Percentiles rank a stretch among this genome's conserved stretches.
Evolutionary conservation across 1,140 invertebrate genomes (phyloP).

Genomic region (Dendrolimus punctatus): DNA sequence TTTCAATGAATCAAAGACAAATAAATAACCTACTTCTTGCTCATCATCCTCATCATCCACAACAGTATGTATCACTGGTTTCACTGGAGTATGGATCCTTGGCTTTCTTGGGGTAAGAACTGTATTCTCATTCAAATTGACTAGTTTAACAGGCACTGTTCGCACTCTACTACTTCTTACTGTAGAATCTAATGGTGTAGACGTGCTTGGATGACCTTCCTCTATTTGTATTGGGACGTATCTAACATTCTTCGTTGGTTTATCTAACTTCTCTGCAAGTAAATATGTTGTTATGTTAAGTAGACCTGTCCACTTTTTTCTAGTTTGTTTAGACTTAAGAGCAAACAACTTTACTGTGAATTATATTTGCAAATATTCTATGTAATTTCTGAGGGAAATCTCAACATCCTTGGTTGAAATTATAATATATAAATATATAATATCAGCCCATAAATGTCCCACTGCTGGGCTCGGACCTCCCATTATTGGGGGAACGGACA

Average conservation of each 20-base stretch:
- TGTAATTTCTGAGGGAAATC: too few species aligned
- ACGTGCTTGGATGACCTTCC: slow-evolving; percentile 45
- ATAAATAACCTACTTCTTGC: slow-evolving; percentile 33
- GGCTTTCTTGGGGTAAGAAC: slow-evolving; percentile 33
- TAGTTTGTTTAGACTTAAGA: too few species aligned
- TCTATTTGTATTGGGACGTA: slow-evolving; percentile 57
- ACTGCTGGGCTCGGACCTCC: too few species aligned
- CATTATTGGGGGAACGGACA: too few species aligned
- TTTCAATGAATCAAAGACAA: background rate
- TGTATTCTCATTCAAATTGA: slow-evolving; percentile 36
- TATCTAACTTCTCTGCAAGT: slow-evolving; percentile 21
- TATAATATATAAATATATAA: too few species aligned
- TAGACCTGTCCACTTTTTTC: too few species aligned
- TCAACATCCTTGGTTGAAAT: too few species aligned
- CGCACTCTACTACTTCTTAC: slow-evolving; percentile 21
- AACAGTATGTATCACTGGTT: slow-evolving; percentile 36
- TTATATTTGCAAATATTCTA: too few species aligned
- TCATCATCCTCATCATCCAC: slow-evolving; percentile 46
- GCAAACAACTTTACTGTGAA: too few species aligned
- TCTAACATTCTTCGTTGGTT: slow-evolving; percentile 37
- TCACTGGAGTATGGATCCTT: slow-evolving; percentile 36
- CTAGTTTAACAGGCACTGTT: slow-evolving; percentile 37
- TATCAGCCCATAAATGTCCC: too few species aligned
- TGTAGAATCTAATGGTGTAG: slow-evolving; percentile 42
- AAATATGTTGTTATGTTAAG: too few species aligned